Evolutionary conservation across 2,113 vertebrate genomes (phyloP).

Genomic region (Rhodinocichla rosea): DNA sequence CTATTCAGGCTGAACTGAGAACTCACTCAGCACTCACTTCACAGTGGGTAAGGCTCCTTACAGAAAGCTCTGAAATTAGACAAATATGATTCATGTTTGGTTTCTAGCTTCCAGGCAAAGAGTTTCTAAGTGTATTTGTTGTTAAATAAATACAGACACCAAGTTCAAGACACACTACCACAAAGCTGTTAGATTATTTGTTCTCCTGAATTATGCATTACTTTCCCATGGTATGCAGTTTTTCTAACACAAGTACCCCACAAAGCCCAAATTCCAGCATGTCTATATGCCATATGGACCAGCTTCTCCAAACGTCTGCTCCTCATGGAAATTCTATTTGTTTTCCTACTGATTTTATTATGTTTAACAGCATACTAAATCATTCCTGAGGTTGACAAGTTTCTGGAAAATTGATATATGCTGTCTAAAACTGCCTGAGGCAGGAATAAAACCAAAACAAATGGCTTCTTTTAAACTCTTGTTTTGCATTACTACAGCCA

Average conservation of each 20-base stretch:
- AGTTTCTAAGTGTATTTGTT: constrained; percentile 22
- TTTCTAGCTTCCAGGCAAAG: constrained; percentile 28
- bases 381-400: constrained; percentile 63
- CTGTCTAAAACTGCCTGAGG: constrained; percentile 57
- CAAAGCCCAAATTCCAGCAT: constrained; percentile 45
- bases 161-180: background rate
- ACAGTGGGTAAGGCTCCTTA: background rate
- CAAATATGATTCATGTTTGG: constrained; percentile 4
- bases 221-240: constrained; percentile 16
- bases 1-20: background rate
- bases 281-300: constrained; percentile 28
- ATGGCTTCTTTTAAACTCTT: constrained; percentile 56
- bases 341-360: constrained; percentile 65
- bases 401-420: constrained; percentile 62
- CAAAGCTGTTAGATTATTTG: constrained; percentile 41
- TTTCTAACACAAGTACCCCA: constrained; percentile 5
- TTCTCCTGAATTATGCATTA: constrained; percentile 41
- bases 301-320: constrained; percentile 32
- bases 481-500: constrained; percentile 37
- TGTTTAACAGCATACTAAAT: constrained; percentile 62
- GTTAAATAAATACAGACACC: constrained; percentile 56
- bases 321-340: constrained; percentile 63
- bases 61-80: background rate
- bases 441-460: constrained; percentile 60
- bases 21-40: background rate